A percentile compares a stretch with the other conserved stretches of the same genome.
phyloP scores from a whole-genome alignment of 2,888 invertebrate species.

The Campopleginae sp. region DNA sequence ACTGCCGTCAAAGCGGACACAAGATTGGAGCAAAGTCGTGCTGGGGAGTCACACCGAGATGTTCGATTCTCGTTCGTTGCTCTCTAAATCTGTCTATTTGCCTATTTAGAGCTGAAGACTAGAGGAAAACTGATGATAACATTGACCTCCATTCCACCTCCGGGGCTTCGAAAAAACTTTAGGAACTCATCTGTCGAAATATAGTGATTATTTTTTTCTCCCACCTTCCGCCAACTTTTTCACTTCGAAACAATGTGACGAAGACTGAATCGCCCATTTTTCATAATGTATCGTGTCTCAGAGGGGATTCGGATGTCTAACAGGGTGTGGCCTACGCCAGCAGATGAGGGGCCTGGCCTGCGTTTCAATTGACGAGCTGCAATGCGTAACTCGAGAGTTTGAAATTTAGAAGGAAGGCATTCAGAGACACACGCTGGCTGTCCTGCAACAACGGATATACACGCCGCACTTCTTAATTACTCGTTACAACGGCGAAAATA shows the following conservation, averaged over 20 bases:
- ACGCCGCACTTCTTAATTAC: slow-evolving; percentile 42
- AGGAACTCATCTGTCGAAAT: neutral
- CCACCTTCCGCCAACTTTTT: neutral
- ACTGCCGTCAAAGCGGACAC: slow-evolving; percentile 6
- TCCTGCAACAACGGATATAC: slow-evolving; percentile 32
- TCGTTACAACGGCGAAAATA: slow-evolving; percentile 35
- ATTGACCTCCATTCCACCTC: neutral
- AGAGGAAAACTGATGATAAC: neutral
- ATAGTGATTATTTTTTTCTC: neutral
- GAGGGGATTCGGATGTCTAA: slow-evolving; percentile 33
- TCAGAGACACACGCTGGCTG: slow-evolving; percentile 50
- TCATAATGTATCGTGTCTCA: neutral
- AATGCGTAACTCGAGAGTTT: slow-evolving; percentile 28
- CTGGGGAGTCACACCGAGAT: too few species aligned
- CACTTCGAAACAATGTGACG: neutral
- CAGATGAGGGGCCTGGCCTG: slow-evolving; percentile 25
- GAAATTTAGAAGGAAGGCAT: slow-evolving; percentile 33
- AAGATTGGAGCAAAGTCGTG: slow-evolving; percentile 1
- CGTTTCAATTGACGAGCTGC: slow-evolving; percentile 9
- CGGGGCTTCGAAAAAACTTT: neutral
- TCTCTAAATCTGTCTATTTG: neutral
- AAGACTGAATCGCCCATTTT: neutral
- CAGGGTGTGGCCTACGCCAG: slow-evolving; percentile 24
- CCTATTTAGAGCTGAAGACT: neutral
- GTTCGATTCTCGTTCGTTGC: too few species aligned